Percentiles rank a stretch among this genome's conserved stretches.
These are phyloP conservation scores for Leptodactylus fuscus DNA, from an alignment of 2,113 vertebrate species.

Conservation along the genomic window DNA sequence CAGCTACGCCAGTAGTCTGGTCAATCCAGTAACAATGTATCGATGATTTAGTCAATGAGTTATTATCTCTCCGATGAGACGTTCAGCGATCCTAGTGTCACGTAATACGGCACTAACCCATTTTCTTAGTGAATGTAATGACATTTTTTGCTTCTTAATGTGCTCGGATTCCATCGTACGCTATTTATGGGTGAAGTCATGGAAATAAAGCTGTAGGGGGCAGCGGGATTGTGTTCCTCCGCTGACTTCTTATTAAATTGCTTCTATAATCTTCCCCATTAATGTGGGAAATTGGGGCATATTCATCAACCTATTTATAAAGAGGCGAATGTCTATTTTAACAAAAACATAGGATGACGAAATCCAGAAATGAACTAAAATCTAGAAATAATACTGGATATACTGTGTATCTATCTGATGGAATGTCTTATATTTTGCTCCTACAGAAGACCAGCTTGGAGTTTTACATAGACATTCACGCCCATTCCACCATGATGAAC, in stretches of 20 bases:
- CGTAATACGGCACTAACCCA: no score
- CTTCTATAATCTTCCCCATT: neutral
- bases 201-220: constrained; percentile 30
- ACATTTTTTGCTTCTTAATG: constrained; percentile 6
- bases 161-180: neutral
- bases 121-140: neutral
- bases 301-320: constrained; percentile 24
- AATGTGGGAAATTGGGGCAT: constrained; percentile 1
- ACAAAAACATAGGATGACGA: neutral
- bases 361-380: neutral
- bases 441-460: constrained; percentile 92
- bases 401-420: constrained; percentile 35
- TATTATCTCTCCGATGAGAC: no score
- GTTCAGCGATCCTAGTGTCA: no score
- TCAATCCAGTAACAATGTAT: neutral
- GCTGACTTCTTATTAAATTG: constrained; percentile 13
- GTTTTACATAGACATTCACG: constrained; percentile 98
- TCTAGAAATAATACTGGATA: neutral
- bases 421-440: constrained; percentile 58
- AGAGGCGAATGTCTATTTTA: neutral
- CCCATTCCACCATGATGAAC: constrained; percentile 99
- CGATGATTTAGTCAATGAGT: no score
- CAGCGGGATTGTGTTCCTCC: neutral
- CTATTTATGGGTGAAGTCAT: neutral
- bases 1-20: no score